phyloP scores from a whole-genome alignment of 2,797 vertebrate species.

The Halcyon chelicuti region DNA sequence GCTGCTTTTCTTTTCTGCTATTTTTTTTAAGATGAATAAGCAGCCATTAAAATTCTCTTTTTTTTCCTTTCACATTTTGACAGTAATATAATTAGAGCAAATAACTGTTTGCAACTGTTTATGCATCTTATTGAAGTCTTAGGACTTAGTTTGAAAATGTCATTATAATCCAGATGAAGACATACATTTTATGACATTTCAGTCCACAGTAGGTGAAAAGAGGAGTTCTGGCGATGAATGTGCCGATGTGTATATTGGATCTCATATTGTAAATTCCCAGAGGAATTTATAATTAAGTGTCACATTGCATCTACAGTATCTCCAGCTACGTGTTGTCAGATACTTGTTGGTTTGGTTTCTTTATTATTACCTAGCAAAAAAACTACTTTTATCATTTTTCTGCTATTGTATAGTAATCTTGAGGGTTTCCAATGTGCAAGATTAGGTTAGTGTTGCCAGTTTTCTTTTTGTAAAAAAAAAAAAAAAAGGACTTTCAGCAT shows the following conservation, averaged over 20 bases:
- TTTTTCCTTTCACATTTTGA: constrained; percentile 2
- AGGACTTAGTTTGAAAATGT: constrained; percentile 31
- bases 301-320: not conserved
- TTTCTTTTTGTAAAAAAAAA: constrained; percentile 10
- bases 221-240: constrained; percentile 6
- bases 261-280: constrained; percentile 7
- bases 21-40: constrained; percentile 25
- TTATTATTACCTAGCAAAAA: constrained; percentile 50
- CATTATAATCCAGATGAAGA: constrained; percentile 29
- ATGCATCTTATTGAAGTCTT: constrained; percentile 44
- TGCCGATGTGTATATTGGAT: not conserved
- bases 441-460: constrained; percentile 21
- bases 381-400: constrained; percentile 7
- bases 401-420: constrained; percentile 16
- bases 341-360: constrained; percentile 40
- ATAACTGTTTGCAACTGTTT: constrained; percentile 54
- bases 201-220: not conserved
- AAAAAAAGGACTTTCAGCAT: not conserved
- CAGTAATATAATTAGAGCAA: constrained; percentile 26
- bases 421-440: constrained; percentile 24
- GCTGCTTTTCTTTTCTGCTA: not conserved
- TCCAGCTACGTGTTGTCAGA: constrained; percentile 42
- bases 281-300: constrained; percentile 46
- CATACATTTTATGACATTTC: not conserved
- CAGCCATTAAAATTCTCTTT: constrained; percentile 27